These are phyloP conservation scores for Tachuris rubrigastra DNA, from an alignment of 2,113 vertebrate species.

Conservation along the genomic window DNA sequence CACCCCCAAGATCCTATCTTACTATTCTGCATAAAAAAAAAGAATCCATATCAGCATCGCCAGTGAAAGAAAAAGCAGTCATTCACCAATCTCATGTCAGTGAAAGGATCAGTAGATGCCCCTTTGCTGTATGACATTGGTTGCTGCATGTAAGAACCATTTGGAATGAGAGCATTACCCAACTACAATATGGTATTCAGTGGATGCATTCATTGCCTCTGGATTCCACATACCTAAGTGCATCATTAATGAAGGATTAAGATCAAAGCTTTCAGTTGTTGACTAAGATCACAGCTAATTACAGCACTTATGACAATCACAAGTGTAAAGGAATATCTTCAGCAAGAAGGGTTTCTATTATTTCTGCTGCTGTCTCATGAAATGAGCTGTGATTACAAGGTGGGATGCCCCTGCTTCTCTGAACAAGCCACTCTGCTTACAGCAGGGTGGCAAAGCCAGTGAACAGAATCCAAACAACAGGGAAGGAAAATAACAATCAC, in stretches of 20 bases:
- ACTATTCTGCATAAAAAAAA: not conserved
- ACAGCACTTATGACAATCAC: not conserved
- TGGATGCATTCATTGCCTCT: not conserved
- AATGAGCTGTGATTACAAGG: not conserved
- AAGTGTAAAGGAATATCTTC: not conserved
- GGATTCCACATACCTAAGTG: not conserved
- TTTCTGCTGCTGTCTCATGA: not conserved
- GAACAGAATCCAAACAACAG: not conserved
- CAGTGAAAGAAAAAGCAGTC: not conserved
- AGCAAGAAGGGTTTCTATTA: not conserved
- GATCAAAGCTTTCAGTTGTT: slow-evolving; percentile 8
- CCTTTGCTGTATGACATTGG: not conserved
- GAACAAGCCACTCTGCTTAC: not conserved
- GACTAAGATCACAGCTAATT: slow-evolving; percentile 15
- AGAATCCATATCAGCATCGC: not conserved
- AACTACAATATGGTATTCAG: not conserved
- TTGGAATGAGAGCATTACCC: not conserved
- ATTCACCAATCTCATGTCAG: not conserved
- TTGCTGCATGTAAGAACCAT: not conserved
- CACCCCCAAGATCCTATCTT: not conserved
- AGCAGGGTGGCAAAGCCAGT: not conserved
- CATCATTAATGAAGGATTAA: not conserved
- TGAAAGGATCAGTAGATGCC: not conserved
- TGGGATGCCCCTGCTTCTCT: not conserved
- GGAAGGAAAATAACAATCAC: not conserved